Evolutionary conservation across 2,797 vertebrate genomes (phyloP).

Genomic region (Ciconia nigra): DNA sequence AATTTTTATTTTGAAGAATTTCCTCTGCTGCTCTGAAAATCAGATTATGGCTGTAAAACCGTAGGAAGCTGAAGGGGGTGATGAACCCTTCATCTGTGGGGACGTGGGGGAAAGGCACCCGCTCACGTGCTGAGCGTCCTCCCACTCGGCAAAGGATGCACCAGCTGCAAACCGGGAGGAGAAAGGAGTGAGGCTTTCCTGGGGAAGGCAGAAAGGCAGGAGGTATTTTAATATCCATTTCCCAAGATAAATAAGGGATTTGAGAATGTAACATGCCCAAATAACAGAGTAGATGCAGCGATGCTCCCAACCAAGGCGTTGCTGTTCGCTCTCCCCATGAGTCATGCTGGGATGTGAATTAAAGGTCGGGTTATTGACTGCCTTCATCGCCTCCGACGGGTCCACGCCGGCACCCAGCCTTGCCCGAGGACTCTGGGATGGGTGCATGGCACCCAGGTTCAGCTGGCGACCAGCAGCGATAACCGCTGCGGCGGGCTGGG

Average conservation of each 20-base stretch:
- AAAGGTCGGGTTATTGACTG: rapidly evolving
- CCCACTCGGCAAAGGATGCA: not conserved
- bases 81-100: not conserved
- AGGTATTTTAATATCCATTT: not conserved
- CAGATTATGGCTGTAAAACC: not conserved
- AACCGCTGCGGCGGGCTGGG: not conserved
- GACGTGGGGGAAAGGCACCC: not conserved
- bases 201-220: not conserved
- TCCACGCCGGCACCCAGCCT: not conserved
- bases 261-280: not conserved
- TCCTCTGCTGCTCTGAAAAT: not conserved
- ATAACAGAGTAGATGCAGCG: not conserved
- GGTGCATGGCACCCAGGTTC: not conserved
- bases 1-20: not conserved
- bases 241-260: not conserved
- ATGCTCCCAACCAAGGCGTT: not conserved
- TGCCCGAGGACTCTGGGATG: not conserved
- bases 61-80: not conserved
- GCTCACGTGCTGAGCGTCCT: rapidly evolving
- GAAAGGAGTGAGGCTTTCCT: not conserved
- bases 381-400: rapidly evolving
- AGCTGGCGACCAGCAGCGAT: too few relatives aligned
- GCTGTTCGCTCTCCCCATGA: not conserved
- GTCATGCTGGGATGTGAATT: not conserved
- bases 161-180: not conserved